A percentile compares a stretch with the other conserved stretches of the same genome.
Conservation (phyloP, 2,888 invertebrate species). For the Loripinus fragilis region DNA sequence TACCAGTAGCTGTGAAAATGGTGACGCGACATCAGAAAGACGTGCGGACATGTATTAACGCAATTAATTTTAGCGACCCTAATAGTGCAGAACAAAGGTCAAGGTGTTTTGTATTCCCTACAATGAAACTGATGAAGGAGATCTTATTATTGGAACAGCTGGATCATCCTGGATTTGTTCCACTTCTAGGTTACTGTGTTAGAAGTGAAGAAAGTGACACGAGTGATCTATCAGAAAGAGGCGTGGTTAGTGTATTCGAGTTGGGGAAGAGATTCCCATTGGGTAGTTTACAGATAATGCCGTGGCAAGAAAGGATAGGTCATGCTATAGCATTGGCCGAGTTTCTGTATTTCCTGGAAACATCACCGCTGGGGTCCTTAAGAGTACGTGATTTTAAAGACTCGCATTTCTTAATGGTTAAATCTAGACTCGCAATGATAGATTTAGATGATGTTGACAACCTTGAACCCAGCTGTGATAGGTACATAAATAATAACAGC, state of each 20-base stretch:
- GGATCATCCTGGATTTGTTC: slow-evolving; percentile 75
- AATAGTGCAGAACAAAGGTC: slow-evolving; percentile 47
- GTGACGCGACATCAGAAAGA: slow-evolving; percentile 79
- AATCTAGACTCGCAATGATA: slow-evolving; percentile 76
- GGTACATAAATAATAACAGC: slow-evolving; percentile 45
- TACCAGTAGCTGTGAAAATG: slow-evolving; percentile 80
- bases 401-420: slow-evolving; percentile 77
- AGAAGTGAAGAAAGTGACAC: slow-evolving; percentile 80
- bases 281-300: slow-evolving; percentile 69
- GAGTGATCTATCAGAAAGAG: slow-evolving; percentile 78
- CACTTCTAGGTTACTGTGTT: slow-evolving; percentile 79
- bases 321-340: slow-evolving; percentile 76
- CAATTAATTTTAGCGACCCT: slow-evolving; percentile 49
- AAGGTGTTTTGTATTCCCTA: slow-evolving; percentile 75
- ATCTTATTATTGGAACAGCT: slow-evolving; percentile 78
- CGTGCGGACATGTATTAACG: slow-evolving; percentile 74
- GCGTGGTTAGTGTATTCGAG: slow-evolving; percentile 78
- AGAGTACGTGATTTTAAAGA: slow-evolving; percentile 80
- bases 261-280: slow-evolving; percentile 73
- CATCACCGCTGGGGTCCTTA: slow-evolving; percentile 80
- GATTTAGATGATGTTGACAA: slow-evolving; percentile 81
- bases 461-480: slow-evolving; percentile 73
- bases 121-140: slow-evolving; percentile 82
- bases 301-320: slow-evolving; percentile 70
- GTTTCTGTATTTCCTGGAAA: slow-evolving; percentile 76